These are phyloP conservation scores for Cinclus mexicanus DNA, from an alignment of 2,113 vertebrate genomes.

Conservation along the genomic window DNA sequence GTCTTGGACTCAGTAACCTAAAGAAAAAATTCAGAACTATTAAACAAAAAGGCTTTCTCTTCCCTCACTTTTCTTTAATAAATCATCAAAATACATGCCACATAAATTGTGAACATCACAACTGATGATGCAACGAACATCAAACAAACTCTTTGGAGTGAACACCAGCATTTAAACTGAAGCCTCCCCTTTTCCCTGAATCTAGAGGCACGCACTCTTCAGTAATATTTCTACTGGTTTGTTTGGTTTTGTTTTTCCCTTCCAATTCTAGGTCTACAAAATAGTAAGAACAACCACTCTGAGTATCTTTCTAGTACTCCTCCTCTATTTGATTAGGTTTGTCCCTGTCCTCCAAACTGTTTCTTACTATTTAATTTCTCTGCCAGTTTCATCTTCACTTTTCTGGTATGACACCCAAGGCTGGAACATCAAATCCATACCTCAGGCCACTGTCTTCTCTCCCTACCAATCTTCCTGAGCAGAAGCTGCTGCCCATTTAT, in stretches of 20 bases:
- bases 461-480: not conserved
- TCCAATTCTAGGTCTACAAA: not conserved
- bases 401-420: not conserved
- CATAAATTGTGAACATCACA: not conserved
- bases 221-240: not conserved
- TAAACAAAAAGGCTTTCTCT: not conserved
- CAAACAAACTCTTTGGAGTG: not conserved
- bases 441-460: not conserved
- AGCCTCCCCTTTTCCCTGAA: not conserved
- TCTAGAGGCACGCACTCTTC: not conserved
- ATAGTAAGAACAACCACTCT: not conserved
- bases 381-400: not conserved
- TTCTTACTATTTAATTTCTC: not conserved
- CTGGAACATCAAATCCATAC: not conserved
- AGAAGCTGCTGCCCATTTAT: conserved; percentile 2
- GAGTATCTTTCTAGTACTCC: not conserved
- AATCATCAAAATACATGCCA: not conserved
- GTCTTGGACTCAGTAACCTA: conserved; percentile 93
- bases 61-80: not conserved
- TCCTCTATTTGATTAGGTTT: not conserved
- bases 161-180: not conserved
- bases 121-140: not conserved
- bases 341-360: not conserved
- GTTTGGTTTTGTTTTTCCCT: not conserved
- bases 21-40: not conserved